Evolutionary conservation across 2,113 vertebrate genomes (phyloP), one percentile per base, ranked within the genome.

Genomic region (Sorex araneus): DNA sequence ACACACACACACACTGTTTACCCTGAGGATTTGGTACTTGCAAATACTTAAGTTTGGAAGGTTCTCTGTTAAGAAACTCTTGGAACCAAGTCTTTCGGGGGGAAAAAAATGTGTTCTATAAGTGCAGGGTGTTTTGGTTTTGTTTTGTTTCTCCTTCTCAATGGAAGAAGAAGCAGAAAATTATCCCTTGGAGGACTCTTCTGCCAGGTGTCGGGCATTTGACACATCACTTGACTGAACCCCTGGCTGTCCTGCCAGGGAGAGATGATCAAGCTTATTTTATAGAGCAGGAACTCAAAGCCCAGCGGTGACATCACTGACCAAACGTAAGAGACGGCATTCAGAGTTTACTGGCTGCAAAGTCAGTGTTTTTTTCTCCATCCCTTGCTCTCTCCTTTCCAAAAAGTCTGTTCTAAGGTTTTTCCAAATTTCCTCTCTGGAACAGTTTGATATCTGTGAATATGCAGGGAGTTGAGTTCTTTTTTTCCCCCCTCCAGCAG

Each of bases 331-430:
- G 66, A 71, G 54, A 54, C 27, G 27, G 69, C 36, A 28, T 57
- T 90, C 89, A 83, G 30, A 74, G 45, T 84, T 64, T 92, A 23
- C 45, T 91, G 88, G 64, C 50, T 90, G 32, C 85, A 11, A n/a
- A 45, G 15, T 27, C 6, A 27, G 18, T 84, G 57, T n/a, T 64
- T 30, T 45, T 93, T 66, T 90, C 18, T 76, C 27, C 36, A 21
- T 8, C 1, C 6, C 12, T 0, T 27, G 27, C 19, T 60, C 57
- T 71, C 21, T 69, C 43, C 60, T 92, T 88, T 83, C 82, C 88
- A 66, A n/a, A 81, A 73, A 50, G 64, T 47, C 47, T 70, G 0
- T 70, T 66, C 43, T 71, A 27, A 23, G 34, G 18, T 69, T 32
- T 74, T 50, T 85, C 36, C 40, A 25, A 0, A 34, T 77, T 79